phyloP scores from a whole-genome alignment of 2,888 invertebrate genomes.

The Oscheius sp. region DNA sequence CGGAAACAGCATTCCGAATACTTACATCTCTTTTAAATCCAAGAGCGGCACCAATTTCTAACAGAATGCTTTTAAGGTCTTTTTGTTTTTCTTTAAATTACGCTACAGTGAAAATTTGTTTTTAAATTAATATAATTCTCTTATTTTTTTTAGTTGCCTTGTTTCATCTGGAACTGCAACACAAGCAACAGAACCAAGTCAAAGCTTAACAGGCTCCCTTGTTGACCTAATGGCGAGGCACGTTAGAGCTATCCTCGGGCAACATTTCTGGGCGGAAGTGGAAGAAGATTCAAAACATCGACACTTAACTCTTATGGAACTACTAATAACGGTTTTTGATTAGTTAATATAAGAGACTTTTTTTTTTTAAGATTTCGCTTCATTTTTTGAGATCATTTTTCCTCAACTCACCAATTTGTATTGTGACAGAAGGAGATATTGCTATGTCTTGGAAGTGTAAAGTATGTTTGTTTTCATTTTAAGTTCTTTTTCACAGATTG shows the following conservation, averaged over 20 bases:
- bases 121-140: no score
- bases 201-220: slow-evolving; percentile 68
- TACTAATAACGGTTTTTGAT: slow-evolving; percentile 77
- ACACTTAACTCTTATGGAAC: slow-evolving; percentile 81
- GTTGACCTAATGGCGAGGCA: slow-evolving; percentile 80
- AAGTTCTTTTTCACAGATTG: slow-evolving; percentile 43
- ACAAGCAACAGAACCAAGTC: slow-evolving; percentile 14
- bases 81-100: background rate
- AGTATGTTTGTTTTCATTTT: slow-evolving; percentile 14
- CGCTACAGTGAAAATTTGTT: no score
- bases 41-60: slow-evolving; percentile 51
- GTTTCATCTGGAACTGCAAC: slow-evolving; percentile 59
- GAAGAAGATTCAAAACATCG: slow-evolving; percentile 77
- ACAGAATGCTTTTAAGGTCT: slow-evolving; percentile 59
- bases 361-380: slow-evolving; percentile 71
- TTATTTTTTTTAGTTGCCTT: slow-evolving; percentile 50
- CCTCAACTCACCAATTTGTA: slow-evolving; percentile 77
- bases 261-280: slow-evolving; percentile 71
- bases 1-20: slow-evolving; percentile 66
- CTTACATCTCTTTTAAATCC: slow-evolving; percentile 59
- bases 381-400: slow-evolving; percentile 85
- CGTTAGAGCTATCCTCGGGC: slow-evolving; percentile 81
- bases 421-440: slow-evolving; percentile 63
- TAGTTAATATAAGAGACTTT: background rate
- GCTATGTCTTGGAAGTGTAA: slow-evolving; percentile 67